Conservation (phyloP, 2,113 vertebrate genomes). For the human (Homo sapiens) region DNA sequence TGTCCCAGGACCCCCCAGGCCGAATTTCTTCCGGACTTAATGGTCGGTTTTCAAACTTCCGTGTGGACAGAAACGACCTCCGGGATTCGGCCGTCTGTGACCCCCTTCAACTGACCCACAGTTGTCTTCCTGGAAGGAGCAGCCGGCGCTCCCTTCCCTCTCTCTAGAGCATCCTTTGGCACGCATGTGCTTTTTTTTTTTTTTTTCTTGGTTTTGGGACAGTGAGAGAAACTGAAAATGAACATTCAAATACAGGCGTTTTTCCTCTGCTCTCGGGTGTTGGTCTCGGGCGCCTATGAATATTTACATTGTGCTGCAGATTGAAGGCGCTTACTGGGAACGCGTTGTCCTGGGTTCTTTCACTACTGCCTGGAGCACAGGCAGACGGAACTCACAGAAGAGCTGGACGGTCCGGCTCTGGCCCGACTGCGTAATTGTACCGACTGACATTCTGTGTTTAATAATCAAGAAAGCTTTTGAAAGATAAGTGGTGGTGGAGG, state of each 20-base stretch:
- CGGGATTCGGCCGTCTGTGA: background rate
- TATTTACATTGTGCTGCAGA: slow-evolving; percentile 44
- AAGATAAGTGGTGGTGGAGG: background rate
- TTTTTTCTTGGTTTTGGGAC: background rate
- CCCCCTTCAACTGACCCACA: slow-evolving; percentile 31
- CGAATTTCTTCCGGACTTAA: background rate
- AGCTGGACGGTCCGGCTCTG: background rate
- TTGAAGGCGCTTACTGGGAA: background rate
- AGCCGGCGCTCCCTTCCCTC: background rate
- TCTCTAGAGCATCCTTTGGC: slow-evolving; percentile 34
- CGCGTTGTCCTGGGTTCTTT: background rate
- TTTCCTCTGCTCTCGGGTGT: background rate
- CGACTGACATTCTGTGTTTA: background rate
- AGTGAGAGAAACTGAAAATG: slow-evolving; percentile 50
- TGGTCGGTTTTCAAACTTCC: background rate
- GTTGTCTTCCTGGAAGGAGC: slow-evolving; percentile 6
- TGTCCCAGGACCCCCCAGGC: background rate
- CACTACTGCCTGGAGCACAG: background rate
- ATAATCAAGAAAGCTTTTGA: background rate
- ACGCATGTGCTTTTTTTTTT: no score
- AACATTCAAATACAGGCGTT: background rate
- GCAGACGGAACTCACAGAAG: no score
- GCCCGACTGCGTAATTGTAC: background rate
- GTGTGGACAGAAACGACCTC: background rate
- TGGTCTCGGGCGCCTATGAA: background rate